Evolutionary conservation across 1,140 invertebrate species (phyloP), one percentile per base, ranked within the genome.

Genomic region (Drosophila nebulosa): DNA sequence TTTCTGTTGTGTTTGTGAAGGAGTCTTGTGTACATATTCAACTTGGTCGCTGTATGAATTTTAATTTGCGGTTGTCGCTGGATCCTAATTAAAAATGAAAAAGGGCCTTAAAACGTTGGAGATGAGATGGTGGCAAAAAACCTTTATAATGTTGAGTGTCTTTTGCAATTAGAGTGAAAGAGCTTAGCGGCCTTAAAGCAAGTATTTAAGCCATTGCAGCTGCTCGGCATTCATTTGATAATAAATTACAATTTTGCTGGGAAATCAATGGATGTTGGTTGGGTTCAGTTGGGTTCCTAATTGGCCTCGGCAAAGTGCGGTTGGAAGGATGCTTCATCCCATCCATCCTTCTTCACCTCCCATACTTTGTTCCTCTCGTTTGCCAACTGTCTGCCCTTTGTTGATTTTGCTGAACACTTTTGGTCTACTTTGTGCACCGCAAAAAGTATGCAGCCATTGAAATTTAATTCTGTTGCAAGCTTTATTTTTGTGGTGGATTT

Each of bases 401-500:
- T 53, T 46, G 50, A 58, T 72, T 70, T 58, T 57, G 24, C 22
- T 27, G 64, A 21, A 46, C 39, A 46, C 39, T 55, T 52, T 58
- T 68, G 62, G 39, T 46, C 39, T 46, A 46, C 39, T 46, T 46
- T 10, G 6, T 10, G 6, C 16, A 21, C 39, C 14, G 61, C 30
- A 70, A 60, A 60, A 64, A 55, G 61, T 64, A 35, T 72, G 63
- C 64, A 58, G 58, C 66, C 65, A 63, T 64, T 68, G 42, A 81
- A 80, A 51, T 69, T 36, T 55, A 42, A 79, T 61, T 77, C 39
- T 21, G 16, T 46, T 46, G 16, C 39, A 46, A 46, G 39, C 18
- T 21, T 69, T 57, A 62, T 68, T 57, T 80, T 86, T 80, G 69
- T 27, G 80, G 80, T 61, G 61, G 80, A 68, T 73, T 79, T 57